These are phyloP conservation scores for Anguilla japonica DNA, from an alignment of 2,113 vertebrate species.

Conservation along the genomic window DNA sequence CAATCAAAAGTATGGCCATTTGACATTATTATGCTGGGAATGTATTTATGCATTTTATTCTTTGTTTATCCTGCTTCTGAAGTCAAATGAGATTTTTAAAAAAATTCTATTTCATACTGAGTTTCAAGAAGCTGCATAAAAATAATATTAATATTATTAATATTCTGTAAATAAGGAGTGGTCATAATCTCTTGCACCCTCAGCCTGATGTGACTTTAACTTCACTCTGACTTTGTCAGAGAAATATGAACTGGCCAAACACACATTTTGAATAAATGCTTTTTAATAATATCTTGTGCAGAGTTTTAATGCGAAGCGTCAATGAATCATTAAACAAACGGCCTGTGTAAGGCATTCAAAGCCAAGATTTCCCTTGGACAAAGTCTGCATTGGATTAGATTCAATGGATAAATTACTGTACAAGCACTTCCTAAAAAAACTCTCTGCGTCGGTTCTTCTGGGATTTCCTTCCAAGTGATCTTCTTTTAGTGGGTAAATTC, in stretches of 20 bases:
- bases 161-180: neutral
- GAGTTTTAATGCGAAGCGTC: neutral
- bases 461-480: neutral
- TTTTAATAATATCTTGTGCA: neutral
- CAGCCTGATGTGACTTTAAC: neutral
- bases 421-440: neutral
- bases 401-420: neutral
- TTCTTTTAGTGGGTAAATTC: neutral
- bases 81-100: too few species aligned
- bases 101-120: neutral
- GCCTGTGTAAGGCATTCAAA: neutral
- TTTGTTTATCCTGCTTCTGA: neutral
- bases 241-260: neutral
- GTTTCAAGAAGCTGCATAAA: neutral
- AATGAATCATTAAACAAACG: neutral
- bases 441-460: neutral
- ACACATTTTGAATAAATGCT: neutral
- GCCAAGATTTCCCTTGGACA: too few species aligned
- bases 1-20: neutral
- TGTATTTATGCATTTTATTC: too few species aligned
- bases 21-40: neutral
- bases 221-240: neutral
- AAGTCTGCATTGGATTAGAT: neutral
- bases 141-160: neutral
- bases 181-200: neutral